Evolutionary conservation across 2,797 vertebrate species (phyloP), one percentile per base, ranked within the genome.

Genomic region (Chanos chanos): DNA sequence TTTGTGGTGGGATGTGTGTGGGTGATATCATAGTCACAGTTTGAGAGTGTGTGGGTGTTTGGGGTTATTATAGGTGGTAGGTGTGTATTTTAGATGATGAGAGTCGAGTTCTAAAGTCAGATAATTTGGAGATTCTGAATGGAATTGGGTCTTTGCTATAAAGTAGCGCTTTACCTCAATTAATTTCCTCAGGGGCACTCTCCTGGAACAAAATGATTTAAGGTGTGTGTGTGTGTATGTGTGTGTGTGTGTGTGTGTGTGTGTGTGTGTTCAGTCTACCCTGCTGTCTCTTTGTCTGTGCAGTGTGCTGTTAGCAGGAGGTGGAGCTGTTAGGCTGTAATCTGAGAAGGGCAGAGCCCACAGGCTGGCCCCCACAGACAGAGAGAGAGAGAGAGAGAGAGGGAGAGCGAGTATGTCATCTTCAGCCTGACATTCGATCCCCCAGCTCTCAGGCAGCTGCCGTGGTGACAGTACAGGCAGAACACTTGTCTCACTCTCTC

Each of bases 261-360:
- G 9, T 31, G 60, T 31, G 24, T 54, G 41, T 59, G 56, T 48
- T 56, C 51, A 57, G 52, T 51, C 25, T 51, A 45, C 47, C 37
- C 41, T 51, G 56, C 33, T 15, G 39, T 64, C 22, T 71, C 61
- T 77, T 74, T 72, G 72, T 79, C 34, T 71, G 34, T 55, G 13
- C 24, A 12, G 37, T 33, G 31, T 52, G 66, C 72, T 69, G 64
- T 70, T 9, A 68, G 81, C 76, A 83, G 80, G 72, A 78, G 81
- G 78, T 78, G 66, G 76, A 79, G 86, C 68, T 68, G 79, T n/a
- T n/a, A n/a, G n/a, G n/a, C n/a, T 85, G 89, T 87, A 89, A 90
- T 83, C 70, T 82, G 88, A 90, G 79, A 83, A 79, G 53, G 49
- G 66, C 76, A 66, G 67, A 72, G 66, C 81, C 76, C 74, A 66